Evolutionary conservation across 2,797 vertebrate species (phyloP), one percentile per base, ranked within the genome.

Genomic region (Phalloptychus januarius): DNA sequence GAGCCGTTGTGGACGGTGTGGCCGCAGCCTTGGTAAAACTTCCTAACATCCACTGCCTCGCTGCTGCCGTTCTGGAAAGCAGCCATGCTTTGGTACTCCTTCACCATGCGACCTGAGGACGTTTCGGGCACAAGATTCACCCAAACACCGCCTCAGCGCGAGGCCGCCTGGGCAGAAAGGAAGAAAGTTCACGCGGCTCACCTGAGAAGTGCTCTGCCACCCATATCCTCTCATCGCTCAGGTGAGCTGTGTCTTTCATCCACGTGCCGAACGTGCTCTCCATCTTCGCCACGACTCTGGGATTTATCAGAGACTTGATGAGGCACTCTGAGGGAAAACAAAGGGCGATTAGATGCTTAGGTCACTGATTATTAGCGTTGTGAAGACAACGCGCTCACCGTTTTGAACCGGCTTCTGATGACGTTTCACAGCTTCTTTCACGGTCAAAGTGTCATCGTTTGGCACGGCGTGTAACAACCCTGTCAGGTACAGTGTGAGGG

Each of bases 151-250:
- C 7, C 11, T 28, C 45, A 3, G 1, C n/a, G 33, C 13, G 42
- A 23, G 36, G 44, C 28, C 40, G 18, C 25, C 40, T n/a, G 7
- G n/a, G 23, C 18, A 40, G 28, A 28, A 2, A 38, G 5, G 3
- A 38, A 42, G 25, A 23, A n/a, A 3, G 28, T 40, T 28, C 5
- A 48, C 20, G 15, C 7, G 4, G 12, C 79, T 65, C 74, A 84
- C 98, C 98, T 93, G 96, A 97, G 81, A 99, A 99, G 85, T 99
- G 98, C 50, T 95, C 96, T 0, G 97, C 97, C 81, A 99, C 96
- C 98, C 98, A 99, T 80, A 99, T 96, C 33, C 95, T 95, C 72
- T 97, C 96, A 33, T 97, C 96, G 0, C 93, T 95, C 79, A 87
- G 88, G 81, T 89, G 91, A 20, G 95, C 94, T 0, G 96, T 95